phyloP scores from a whole-genome alignment of 2,797 vertebrate species.

The Rhabdomys pumilio region DNA sequence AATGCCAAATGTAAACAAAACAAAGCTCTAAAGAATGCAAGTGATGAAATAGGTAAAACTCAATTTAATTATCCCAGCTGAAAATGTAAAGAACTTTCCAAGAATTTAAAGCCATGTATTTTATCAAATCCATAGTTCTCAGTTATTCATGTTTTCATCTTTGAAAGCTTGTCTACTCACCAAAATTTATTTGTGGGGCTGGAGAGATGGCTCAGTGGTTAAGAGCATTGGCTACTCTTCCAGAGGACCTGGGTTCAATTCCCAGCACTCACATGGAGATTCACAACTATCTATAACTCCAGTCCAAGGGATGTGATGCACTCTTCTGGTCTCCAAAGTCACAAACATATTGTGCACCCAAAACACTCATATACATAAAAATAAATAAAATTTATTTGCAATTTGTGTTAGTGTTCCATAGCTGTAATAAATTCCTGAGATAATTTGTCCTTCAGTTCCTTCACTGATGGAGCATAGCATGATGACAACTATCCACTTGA shows the following conservation, averaged over 20 bases:
- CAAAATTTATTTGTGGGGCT: slow-evolving; percentile 7
- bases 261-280: neutral
- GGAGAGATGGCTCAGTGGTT: neutral
- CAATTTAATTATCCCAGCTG: slow-evolving; percentile 42
- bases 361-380: neutral
- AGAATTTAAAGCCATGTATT: slow-evolving; percentile 38
- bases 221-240: neutral
- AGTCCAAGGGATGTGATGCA: neutral
- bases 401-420: neutral
- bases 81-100: slow-evolving; percentile 41
- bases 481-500: neutral
- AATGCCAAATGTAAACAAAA: slow-evolving; percentile 46
- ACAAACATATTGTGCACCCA: neutral
- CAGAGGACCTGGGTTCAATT: neutral
- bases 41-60: slow-evolving; percentile 30
- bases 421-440: neutral
- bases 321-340: neutral
- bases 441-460: neutral
- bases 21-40: neutral
- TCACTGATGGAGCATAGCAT: neutral
- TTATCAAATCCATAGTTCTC: neutral
- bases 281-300: no score
- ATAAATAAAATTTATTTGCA: neutral
- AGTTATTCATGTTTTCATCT: neutral
- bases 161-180: neutral